Percentiles rank a stretch among this genome's conserved stretches.
Conservation (phyloP, 1,140 invertebrate genomes). For the Drosophila seguyi region DNA sequence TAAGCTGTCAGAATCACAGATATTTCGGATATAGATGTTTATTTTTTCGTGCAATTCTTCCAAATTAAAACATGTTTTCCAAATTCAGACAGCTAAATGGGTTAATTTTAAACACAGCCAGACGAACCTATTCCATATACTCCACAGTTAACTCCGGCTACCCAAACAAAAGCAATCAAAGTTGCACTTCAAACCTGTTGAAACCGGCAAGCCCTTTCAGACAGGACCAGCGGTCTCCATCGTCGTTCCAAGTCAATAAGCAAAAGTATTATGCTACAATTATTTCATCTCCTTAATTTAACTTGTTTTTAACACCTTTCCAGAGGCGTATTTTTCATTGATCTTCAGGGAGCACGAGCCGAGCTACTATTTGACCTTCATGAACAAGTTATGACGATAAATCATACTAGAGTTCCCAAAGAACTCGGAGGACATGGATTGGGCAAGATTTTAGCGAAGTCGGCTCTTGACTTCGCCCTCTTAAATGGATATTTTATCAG, state of each 20-base stretch:
- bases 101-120: neutral
- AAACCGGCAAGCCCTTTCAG: neutral
- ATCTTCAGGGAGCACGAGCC: neutral
- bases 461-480: slow-evolving; percentile 17
- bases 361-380: neutral
- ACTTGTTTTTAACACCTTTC: neutral
- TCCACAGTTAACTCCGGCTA: neutral
- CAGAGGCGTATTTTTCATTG: slow-evolving; percentile 4
- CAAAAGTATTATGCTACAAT: neutral
- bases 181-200: neutral
- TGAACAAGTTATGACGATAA: slow-evolving; percentile 6
- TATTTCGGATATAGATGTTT: neutral
- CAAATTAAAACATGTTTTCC: slow-evolving; percentile 18
- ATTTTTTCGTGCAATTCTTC: neutral
- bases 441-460: slow-evolving; percentile 20
- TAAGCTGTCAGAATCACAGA: slow-evolving; percentile 12
- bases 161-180: neutral
- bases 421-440: slow-evolving; percentile 15
- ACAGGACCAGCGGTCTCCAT: neutral
- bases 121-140: neutral
- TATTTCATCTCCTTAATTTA: neutral
- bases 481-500: slow-evolving; percentile 10
- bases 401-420: slow-evolving; percentile 11
- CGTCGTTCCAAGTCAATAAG: neutral
- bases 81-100: slow-evolving; percentile 7